Conservation (phyloP, 2,113 vertebrate genomes). For the Aspiorhynchus laticeps region DNA sequence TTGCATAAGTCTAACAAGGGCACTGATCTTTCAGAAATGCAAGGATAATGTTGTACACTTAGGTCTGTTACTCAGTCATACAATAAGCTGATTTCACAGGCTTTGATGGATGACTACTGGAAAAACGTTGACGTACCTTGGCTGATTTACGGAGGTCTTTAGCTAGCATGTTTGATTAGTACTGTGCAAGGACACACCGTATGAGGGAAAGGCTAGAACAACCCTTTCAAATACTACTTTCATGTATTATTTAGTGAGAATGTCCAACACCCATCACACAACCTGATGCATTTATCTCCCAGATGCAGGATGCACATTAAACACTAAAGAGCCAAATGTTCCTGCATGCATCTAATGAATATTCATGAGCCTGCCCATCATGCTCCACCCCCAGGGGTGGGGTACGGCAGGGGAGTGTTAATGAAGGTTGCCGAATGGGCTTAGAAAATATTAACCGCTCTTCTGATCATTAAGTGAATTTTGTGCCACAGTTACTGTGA, state of each 20-base stretch:
- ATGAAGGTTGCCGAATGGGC: conserved; percentile 55
- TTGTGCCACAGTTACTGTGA: conserved; percentile 40
- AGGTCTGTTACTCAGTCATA: not conserved
- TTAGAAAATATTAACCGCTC: conserved; percentile 32
- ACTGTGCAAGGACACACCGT: conserved; percentile 1
- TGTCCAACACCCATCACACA: conserved; percentile 31
- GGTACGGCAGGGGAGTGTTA: conserved; percentile 11
- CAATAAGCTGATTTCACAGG: conserved; percentile 11
- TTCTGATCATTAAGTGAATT: conserved; percentile 58
- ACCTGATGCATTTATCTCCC: conserved; percentile 20
- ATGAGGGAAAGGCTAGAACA: conserved; percentile 24
- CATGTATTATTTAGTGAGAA: conserved; percentile 32
- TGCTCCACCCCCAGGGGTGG: conserved; percentile 13
- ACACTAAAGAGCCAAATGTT: conserved; percentile 10
- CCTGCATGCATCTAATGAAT: conserved; percentile 18
- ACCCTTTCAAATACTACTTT: not conserved
- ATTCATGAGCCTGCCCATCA: conserved; percentile 34
- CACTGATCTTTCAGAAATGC: not conserved
- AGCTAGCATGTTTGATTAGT: conserved; percentile 14
- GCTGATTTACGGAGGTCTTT: conserved; percentile 25
- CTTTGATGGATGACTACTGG: conserved; percentile 2
- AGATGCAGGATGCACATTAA: conserved; percentile 10
- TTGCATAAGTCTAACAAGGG: not conserved
- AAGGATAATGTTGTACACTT: not conserved
- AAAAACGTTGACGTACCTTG: not conserved